Percentiles rank a stretch among this genome's conserved stretches.
phyloP scores from a whole-genome alignment of 1,140 invertebrate genomes.

The Orius laevigatus region DNA sequence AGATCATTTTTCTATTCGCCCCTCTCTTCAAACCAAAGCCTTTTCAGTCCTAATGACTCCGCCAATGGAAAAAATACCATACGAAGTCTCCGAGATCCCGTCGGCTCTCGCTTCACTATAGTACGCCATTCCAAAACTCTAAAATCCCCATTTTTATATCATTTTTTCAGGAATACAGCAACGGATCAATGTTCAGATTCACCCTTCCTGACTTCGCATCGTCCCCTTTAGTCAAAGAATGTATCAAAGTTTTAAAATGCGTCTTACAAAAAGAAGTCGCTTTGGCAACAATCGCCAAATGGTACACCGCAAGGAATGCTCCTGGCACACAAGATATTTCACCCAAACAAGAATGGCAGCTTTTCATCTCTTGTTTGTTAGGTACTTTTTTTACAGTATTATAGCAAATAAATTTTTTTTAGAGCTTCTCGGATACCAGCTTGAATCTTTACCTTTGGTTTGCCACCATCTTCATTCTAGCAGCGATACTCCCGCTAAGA shows the following conservation, averaged over 20 bases:
- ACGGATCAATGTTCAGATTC: slow-evolving; percentile 49
- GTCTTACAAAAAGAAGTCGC: slow-evolving; percentile 57
- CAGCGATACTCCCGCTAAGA: slow-evolving; percentile 28
- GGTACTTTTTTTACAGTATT: slow-evolving; percentile 28
- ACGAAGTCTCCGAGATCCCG: slow-evolving; percentile 5
- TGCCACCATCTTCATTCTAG: slow-evolving; percentile 33
- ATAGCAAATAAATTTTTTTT: slow-evolving; percentile 7
- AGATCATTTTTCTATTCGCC: slow-evolving; percentile 42
- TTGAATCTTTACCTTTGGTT: too few species aligned
- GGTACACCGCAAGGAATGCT: slow-evolving; percentile 74
- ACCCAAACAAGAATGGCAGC: slow-evolving; percentile 61
- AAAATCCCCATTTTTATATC: background rate
- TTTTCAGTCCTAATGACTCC: background rate
- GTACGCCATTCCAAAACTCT: background rate
- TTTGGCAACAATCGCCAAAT: slow-evolving; percentile 60
- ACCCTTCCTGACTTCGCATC: slow-evolving; percentile 45
- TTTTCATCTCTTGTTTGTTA: slow-evolving; percentile 51
- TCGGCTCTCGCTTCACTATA: slow-evolving; percentile 9
- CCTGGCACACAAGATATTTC: slow-evolving; percentile 66
- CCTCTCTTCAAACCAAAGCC: slow-evolving; percentile 26
- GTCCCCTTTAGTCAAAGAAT: slow-evolving; percentile 45
- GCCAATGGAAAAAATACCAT: slow-evolving; percentile 8
- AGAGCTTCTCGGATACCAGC: slow-evolving; percentile 52
- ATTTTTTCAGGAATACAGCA: slow-evolving; percentile 18
- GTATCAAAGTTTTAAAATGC: slow-evolving; percentile 51